Conservation (phyloP, 1,140 invertebrate genomes). For the Drosophila erecta region DNA sequence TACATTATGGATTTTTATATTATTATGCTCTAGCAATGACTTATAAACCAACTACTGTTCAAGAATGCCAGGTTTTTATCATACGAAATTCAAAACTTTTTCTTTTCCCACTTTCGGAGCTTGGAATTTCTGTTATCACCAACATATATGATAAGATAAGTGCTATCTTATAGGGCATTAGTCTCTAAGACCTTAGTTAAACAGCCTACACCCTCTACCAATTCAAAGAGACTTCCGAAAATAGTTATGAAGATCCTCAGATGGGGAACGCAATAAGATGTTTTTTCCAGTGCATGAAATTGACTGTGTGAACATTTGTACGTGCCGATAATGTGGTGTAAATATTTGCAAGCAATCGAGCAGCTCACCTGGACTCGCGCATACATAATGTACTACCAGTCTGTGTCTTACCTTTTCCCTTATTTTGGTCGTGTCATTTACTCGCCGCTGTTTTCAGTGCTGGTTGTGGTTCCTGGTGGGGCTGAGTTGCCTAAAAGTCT, state of each 20-base stretch:
- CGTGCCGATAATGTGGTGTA: conserved; percentile 59
- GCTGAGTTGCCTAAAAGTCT: conserved; percentile 44
- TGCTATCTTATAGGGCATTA: background rate
- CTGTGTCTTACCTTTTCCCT: conserved; percentile 1
- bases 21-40: too few relatives aligned
- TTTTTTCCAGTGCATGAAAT: conserved; percentile 6
- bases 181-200: background rate
- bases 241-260: too few relatives aligned
- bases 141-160: background rate
- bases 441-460: background rate
- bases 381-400: conserved; percentile 9
- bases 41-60: too few relatives aligned
- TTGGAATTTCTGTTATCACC: too few relatives aligned
- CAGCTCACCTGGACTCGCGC: conserved; percentile 11
- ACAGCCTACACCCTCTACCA: background rate
- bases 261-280: too few relatives aligned
- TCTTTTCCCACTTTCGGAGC: too few relatives aligned
- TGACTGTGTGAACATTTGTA: conserved; percentile 20
- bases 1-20: too few relatives aligned
- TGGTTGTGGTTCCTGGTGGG: conserved; percentile 7
- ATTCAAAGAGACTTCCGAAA: too few relatives aligned
- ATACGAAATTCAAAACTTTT: background rate
- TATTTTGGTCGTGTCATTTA: conserved; percentile 9
- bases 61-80: background rate
- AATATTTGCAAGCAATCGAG: conserved; percentile 65